These are phyloP conservation scores for Drosophila kurseongensis DNA, from an alignment of 1,140 invertebrate species.

Conservation along the genomic window DNA sequence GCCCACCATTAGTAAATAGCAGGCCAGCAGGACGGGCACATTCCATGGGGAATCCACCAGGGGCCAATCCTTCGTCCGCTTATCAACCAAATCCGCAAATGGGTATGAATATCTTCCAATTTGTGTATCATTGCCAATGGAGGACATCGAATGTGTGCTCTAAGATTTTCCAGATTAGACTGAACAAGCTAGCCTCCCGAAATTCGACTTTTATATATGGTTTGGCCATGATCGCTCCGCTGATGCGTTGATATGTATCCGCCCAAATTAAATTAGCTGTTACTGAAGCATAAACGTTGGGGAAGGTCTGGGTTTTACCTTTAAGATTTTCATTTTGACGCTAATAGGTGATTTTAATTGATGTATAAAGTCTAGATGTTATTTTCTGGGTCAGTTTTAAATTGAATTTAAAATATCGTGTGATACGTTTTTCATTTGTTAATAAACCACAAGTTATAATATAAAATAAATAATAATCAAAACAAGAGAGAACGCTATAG, in stretches of 20 bases:
- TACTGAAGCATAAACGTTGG: slow-evolving; percentile 38
- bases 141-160: slow-evolving; percentile 20
- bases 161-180: slow-evolving; percentile 27
- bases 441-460: background rate
- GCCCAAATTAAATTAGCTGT: slow-evolving; percentile 35
- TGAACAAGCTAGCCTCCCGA: slow-evolving; percentile 12
- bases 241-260: slow-evolving; percentile 41
- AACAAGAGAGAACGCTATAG: too few species aligned
- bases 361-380: slow-evolving; percentile 14
- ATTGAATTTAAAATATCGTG: background rate
- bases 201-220: slow-evolving; percentile 40
- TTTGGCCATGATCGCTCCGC: slow-evolving; percentile 38
- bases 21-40: slow-evolving; percentile 89
- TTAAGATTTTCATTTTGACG: slow-evolving; percentile 14
- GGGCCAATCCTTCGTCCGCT: slow-evolving; percentile 93
- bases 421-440: too few species aligned
- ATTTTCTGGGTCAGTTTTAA: background rate
- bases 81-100: slow-evolving; percentile 55
- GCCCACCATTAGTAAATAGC: slow-evolving; percentile 93
- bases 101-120: slow-evolving; percentile 44
- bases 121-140: slow-evolving; percentile 25
- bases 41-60: slow-evolving; percentile 93
- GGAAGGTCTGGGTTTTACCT: slow-evolving; percentile 18
- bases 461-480: background rate
- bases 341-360: slow-evolving; percentile 1